Percentiles rank a stretch among this genome's conserved stretches.
phyloP scores from a whole-genome alignment of 2,797 vertebrate genomes.

The Lutra lutra region DNA sequence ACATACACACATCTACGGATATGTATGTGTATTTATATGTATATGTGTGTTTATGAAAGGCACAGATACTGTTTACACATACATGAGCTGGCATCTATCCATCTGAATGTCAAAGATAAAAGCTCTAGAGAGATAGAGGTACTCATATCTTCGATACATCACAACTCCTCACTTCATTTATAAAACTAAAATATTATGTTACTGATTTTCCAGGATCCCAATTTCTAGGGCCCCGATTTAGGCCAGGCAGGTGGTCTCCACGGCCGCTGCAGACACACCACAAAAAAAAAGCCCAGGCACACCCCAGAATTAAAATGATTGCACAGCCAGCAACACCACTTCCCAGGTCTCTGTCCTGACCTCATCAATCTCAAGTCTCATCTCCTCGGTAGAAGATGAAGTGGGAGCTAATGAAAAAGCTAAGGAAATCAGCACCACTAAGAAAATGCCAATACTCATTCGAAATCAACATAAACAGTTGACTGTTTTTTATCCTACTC shows the following conservation, averaged over 20 bases:
- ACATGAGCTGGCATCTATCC: neutral
- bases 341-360: constrained; percentile 47
- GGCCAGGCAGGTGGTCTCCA: neutral
- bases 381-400: constrained; percentile 62
- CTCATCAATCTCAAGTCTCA: constrained; percentile 76
- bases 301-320: neutral
- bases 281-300: neutral
- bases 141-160: too few species aligned
- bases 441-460: constrained; percentile 75
- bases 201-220: neutral
- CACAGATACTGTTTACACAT: fast-evolving
- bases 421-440: constrained; percentile 62
- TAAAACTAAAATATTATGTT: neutral
- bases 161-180: neutral
- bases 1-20: fast-evolving
- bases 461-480: constrained; percentile 21
- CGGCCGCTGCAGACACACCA: fast-evolving
- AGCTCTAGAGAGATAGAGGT: neutral
- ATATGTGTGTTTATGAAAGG: too few species aligned
- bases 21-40: neutral
- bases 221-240: fast-evolving
- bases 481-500: constrained; percentile 87
- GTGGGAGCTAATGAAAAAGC: constrained; percentile 76
- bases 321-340: fast-evolving
- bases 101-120: neutral